These are phyloP conservation scores for Tortricodes alternella DNA, from an alignment of 2,888 invertebrate species.

Conservation along the genomic window DNA sequence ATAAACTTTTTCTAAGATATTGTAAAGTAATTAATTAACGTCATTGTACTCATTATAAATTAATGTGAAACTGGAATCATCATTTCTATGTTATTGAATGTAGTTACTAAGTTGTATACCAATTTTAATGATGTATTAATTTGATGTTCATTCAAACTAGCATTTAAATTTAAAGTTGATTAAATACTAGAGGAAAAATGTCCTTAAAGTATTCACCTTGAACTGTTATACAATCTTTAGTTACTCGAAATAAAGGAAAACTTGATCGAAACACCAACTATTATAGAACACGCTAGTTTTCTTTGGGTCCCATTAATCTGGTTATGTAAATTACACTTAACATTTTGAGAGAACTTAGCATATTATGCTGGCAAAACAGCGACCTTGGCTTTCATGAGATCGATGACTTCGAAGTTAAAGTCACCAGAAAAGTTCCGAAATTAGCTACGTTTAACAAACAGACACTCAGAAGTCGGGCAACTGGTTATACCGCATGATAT, in stretches of 20 bases:
- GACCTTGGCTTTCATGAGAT: slow-evolving; percentile 25
- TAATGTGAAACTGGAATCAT: not conserved
- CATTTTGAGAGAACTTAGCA: not conserved
- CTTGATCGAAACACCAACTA: not conserved
- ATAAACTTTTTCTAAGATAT: no score
- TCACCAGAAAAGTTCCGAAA: slow-evolving; percentile 15
- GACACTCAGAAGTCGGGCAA: not conserved
- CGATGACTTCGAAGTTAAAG: slow-evolving; percentile 11
- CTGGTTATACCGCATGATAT: no score
- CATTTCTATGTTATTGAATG: no score
- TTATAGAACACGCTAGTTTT: not conserved
- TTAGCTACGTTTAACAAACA: slow-evolving; percentile 2
- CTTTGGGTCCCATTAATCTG: not conserved
- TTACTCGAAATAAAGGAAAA: not conserved
- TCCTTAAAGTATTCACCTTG: not conserved
- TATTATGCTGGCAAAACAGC: not conserved
- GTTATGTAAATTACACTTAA: slow-evolving; percentile 18
- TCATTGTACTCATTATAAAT: no score
- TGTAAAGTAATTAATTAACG: no score
- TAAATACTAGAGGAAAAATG: not conserved
- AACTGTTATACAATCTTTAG: not conserved
- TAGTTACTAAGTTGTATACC: no score
- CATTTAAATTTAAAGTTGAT: no score
- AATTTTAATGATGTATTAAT: no score
- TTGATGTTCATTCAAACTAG: no score